A percentile compares a stretch with the other conserved stretches of the same genome.
Conservation (phyloP, 2,888 invertebrate genomes). For the Leptinotarsa peninsularis region DNA sequence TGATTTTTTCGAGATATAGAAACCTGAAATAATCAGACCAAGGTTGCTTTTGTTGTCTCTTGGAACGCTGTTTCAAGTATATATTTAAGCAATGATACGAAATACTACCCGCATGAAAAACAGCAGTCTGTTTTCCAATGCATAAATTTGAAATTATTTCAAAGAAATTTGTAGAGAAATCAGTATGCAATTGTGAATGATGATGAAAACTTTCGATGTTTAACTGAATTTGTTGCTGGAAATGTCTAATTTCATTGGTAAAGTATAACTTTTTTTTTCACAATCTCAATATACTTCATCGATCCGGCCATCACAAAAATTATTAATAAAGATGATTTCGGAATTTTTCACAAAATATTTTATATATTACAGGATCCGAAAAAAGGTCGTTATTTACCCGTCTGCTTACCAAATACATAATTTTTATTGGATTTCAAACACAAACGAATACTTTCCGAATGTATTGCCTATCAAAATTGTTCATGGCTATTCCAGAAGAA, state of each 20-base stretch:
- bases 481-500: no score
- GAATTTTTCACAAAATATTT: no score
- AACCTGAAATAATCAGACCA: background rate
- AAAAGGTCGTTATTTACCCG: no score
- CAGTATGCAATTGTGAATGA: background rate
- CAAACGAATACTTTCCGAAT: no score
- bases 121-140: background rate
- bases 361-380: no score
- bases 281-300: no score
- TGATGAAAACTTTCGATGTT: background rate
- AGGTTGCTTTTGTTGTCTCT: slow-evolving; percentile 2
- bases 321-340: no score
- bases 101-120: background rate
- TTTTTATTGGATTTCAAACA: no score
- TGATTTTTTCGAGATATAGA: background rate
- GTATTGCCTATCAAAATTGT: no score
- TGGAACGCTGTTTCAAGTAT: background rate
- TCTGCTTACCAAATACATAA: no score
- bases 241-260: background rate
- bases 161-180: background rate
- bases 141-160: slow-evolving; percentile 2
- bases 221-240: background rate
- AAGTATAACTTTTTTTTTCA: background rate
- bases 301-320: no score
- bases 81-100: background rate